Evolutionary conservation across 2,888 invertebrate species (phyloP).

Genomic region (Aphidius colemani): DNA sequence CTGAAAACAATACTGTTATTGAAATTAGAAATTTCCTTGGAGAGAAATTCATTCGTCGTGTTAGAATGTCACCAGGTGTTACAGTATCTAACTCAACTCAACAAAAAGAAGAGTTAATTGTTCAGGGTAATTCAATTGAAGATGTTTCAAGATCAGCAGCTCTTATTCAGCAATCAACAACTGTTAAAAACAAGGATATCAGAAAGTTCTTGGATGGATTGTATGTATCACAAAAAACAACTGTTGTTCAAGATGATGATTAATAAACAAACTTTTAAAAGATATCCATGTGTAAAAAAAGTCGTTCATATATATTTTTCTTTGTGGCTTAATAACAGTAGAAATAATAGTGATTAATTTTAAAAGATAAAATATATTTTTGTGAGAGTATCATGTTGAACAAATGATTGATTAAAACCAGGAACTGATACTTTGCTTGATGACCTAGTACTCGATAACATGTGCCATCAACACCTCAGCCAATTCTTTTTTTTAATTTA

Average conservation of each 20-base stretch:
- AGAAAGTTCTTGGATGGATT: conserved; percentile 99
- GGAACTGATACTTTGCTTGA: too few relatives aligned
- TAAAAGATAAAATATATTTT: too few relatives aligned
- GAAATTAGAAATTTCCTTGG: conserved; percentile 99
- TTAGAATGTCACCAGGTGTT: conserved; percentile 94
- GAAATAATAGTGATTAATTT: too few relatives aligned
- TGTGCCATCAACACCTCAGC: too few relatives aligned
- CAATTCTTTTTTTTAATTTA: too few relatives aligned
- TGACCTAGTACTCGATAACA: too few relatives aligned
- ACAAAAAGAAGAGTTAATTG: conserved; percentile 96
- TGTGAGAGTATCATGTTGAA: too few relatives aligned
- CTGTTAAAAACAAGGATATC: conserved; percentile 99
- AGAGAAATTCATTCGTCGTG: conserved; percentile 94
- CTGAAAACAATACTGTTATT: conserved; percentile 83
- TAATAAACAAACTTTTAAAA: conserved; percentile 38
- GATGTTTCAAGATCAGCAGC: conserved; percentile 99
- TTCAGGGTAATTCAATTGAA: conserved; percentile 94
- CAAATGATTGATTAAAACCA: too few relatives aligned
- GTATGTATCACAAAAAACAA: conserved; percentile 98
- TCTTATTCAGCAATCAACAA: conserved; percentile 97
- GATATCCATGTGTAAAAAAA: too few relatives aligned
- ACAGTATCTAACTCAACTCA: conserved; percentile 89
- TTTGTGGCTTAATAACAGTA: too few relatives aligned
- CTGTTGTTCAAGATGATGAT: conserved; percentile 80
- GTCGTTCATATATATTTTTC: too few relatives aligned